phyloP scores from a whole-genome alignment of 2,113 vertebrate genomes.

The Capreolus pygargus region DNA sequence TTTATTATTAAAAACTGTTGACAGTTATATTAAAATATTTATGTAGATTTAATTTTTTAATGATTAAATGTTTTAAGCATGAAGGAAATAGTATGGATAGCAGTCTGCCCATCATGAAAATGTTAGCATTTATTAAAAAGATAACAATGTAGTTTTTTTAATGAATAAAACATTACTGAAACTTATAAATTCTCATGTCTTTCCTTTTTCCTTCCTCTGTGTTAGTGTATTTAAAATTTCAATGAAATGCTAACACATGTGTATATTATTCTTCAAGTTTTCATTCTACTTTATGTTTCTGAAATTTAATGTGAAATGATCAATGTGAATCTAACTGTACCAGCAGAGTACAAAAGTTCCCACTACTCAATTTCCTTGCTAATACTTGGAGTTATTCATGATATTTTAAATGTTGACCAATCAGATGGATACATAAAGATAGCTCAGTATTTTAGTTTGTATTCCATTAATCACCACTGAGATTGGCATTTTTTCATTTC shows the following conservation, averaged over 20 bases:
- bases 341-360: neutral
- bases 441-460: neutral
- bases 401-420: neutral
- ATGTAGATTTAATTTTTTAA: neutral
- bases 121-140: neutral
- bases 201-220: neutral
- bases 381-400: neutral
- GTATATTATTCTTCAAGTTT: neutral
- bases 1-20: neutral
- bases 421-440: neutral
- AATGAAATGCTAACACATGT: neutral
- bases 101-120: neutral
- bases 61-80: constrained; percentile 9
- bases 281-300: neutral
- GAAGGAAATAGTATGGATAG: neutral
- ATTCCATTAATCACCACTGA: neutral
- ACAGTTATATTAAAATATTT: neutral
- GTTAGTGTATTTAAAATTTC: neutral
- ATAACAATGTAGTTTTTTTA: neutral
- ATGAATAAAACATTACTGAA: neutral
- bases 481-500: neutral
- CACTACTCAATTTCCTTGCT: neutral
- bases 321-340: neutral
- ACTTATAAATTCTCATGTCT: neutral
- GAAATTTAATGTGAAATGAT: neutral